Conservation (phyloP, 2,113 vertebrate genomes). For the Sapayoa aenigma region DNA sequence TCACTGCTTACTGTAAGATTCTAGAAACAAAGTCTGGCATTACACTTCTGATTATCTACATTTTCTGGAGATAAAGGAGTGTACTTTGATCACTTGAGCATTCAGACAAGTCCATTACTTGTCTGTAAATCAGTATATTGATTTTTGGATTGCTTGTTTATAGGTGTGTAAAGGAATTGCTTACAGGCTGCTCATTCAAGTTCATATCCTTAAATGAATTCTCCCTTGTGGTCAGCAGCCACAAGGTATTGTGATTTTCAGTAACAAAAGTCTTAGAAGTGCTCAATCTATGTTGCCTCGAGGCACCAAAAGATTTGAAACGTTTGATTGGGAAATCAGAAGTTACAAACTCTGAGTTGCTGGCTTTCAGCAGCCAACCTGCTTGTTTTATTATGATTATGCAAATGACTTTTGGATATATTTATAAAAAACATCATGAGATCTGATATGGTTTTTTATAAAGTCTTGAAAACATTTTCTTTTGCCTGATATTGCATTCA, state of each 20-base stretch:
- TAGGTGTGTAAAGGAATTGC: neutral
- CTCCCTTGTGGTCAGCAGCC: neutral
- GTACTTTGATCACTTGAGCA: neutral
- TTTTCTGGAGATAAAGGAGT: neutral
- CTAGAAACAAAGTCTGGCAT: neutral
- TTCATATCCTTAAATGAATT: neutral
- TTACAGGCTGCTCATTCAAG: neutral
- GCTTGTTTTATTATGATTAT: neutral
- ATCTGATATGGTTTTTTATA: neutral
- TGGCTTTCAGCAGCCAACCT: neutral
- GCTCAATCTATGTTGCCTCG: neutral
- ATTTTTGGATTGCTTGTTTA: constrained; percentile 41
- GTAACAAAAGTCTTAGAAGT: neutral
- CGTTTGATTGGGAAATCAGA: neutral
- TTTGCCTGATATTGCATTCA: neutral
- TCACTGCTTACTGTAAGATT: neutral
- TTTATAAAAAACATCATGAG: neutral
- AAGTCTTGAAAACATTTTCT: neutral
- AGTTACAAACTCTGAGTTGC: neutral
- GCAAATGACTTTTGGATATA: neutral
- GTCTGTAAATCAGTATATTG: constrained; percentile 26
- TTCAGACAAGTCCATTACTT: constrained; percentile 17
- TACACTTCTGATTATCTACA: neutral
- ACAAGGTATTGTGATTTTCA: neutral
- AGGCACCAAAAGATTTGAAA: neutral